Evolutionary conservation across 2,797 vertebrate species (phyloP), one percentile per base, ranked within the genome.

Genomic region (Lates japonicus): DNA sequence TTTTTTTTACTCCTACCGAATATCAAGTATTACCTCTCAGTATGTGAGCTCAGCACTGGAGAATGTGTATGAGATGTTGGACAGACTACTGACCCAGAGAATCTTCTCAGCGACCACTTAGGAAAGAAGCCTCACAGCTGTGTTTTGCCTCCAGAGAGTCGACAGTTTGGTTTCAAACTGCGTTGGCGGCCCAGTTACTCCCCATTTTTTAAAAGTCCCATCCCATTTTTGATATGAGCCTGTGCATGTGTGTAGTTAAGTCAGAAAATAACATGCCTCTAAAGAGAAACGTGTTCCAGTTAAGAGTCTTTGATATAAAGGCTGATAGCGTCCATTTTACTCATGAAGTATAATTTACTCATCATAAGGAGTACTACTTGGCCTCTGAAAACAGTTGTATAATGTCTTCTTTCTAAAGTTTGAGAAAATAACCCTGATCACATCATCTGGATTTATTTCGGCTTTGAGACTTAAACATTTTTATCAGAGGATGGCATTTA

Each of bases 11-110:
- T 17, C 19, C 20, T 29, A 64, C 35, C 35, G 52, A 41, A 76
- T 70, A 72, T 74, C 48, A 57, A 52, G 58, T 62, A 46, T 75
- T 81, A 16, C 59, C 59, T 63, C 59, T 31, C 29, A 25, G 55
- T 59, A 5, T 49, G 46, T 88, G 87, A 88, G 74, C 67, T 88
- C 81, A 88, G 58, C 31, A 17, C 37, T 29, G 54, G 33, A 70
- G 83, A 88, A 89, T 88, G 86, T 78, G 41, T 46, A 76, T 57
- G 51, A 72, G 67, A 65, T 80, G 59, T 48, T 83, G 63, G 63
- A 81, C 65, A 39, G 31, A 74, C 48, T 68, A 51, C 66, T 83
- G 78, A 85, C 72, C 73, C 65, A 22, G 33, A 84, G 80, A 72
- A 67, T 79, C 69, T 41, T 37, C 60, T 61, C 54, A 29, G 57